These are phyloP conservation scores for Nasalis larvatus DNA, from an alignment of 2,113 vertebrate genomes.

Conservation along the genomic window DNA sequence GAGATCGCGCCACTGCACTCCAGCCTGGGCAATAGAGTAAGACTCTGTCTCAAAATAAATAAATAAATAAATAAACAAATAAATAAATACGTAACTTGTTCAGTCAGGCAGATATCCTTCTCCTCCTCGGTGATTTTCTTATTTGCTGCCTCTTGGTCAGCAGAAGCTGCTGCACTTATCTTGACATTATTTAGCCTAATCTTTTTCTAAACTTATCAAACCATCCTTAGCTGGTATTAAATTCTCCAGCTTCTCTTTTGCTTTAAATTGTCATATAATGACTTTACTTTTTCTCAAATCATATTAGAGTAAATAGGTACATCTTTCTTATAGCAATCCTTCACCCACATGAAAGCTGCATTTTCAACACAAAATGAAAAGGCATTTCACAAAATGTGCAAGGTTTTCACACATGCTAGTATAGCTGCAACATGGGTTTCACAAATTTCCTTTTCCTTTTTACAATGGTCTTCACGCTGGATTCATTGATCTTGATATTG, in stretches of 20 bases:
- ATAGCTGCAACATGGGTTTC: not conserved
- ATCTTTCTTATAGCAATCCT: not conserved
- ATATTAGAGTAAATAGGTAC: not conserved
- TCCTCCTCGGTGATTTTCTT: not conserved
- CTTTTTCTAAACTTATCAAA: not conserved
- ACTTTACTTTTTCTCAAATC: not conserved
- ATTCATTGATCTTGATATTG: not conserved
- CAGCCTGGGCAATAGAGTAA: no score
- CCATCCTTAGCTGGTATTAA: not conserved
- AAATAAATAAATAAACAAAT: no score
- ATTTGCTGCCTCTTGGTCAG: not conserved
- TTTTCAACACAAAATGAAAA: not conserved
- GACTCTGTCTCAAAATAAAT: no score
- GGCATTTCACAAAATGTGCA: not conserved
- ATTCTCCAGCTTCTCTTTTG: not conserved
- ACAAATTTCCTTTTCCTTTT: not conserved
- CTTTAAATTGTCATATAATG: not conserved
- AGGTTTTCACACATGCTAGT: not conserved
- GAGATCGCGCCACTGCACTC: no score
- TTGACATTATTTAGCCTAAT: not conserved
- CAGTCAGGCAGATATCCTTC: not conserved
- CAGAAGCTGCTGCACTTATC: not conserved
- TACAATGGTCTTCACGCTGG: not conserved
- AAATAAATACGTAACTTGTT: no score
- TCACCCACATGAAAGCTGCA: not conserved